Conservation (phyloP, 2,888 invertebrate species). For the Chaitophorus viminalis region DNA sequence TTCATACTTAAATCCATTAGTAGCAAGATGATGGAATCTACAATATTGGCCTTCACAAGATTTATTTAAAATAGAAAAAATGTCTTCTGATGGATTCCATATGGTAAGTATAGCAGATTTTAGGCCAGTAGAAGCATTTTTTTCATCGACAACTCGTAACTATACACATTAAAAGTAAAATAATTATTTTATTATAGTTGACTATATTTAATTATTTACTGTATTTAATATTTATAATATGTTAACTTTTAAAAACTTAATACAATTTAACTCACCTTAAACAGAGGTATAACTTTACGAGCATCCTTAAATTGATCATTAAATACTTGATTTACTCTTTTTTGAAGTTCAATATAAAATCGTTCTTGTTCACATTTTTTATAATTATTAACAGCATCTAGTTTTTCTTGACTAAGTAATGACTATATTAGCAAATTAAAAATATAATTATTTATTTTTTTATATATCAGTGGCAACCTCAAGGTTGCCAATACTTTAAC, state of each 20-base stretch:
- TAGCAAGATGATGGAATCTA: constrained; percentile 67
- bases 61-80: constrained; percentile 68
- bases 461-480: too few species aligned
- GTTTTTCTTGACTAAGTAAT: constrained; percentile 64
- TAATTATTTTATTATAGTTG: not conserved
- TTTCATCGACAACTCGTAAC: constrained; percentile 68
- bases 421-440: constrained; percentile 60
- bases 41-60: constrained; percentile 73
- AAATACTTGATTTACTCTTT: constrained; percentile 57
- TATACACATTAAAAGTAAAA: constrained; percentile 42
- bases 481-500: too few species aligned
- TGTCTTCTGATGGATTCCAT: constrained; percentile 77
- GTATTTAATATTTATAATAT: too few species aligned
- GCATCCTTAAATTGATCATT: constrained; percentile 61
- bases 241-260: not conserved
- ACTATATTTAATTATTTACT: not conserved
- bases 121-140: constrained; percentile 64
- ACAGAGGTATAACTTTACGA: constrained; percentile 62
- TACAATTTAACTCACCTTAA: constrained; percentile 62
- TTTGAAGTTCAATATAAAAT: constrained; percentile 63
- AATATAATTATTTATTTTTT: not conserved
- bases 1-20: constrained; percentile 62
- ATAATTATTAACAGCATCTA: constrained; percentile 62
- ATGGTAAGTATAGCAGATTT: constrained; percentile 72
- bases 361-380: constrained; percentile 61